Percentiles rank a stretch among this genome's conserved stretches.
Conservation (phyloP, 2,888 invertebrate species). For the Athalia rosae region DNA sequence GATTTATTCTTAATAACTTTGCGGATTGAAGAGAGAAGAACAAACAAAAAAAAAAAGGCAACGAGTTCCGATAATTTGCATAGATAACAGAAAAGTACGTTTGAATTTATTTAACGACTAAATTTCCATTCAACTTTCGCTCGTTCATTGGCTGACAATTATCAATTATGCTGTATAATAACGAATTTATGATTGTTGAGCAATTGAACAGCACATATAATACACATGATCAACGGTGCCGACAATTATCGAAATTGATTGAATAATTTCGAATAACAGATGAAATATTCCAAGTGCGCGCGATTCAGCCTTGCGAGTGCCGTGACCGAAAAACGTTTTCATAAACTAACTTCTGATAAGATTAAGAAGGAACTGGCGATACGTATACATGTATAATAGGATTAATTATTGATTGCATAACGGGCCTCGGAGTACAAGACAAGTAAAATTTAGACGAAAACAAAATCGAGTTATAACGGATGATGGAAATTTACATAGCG, state of each 20-base stretch:
- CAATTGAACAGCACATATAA: not conserved
- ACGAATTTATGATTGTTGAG: not conserved
- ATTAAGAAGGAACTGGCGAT: slow-evolving; percentile 22
- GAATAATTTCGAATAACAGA: not conserved
- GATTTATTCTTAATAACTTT: too few relatives aligned
- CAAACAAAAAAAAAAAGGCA: too few relatives aligned
- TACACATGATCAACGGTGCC: not conserved
- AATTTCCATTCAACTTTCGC: slow-evolving; percentile 4
- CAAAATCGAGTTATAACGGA: slow-evolving; percentile 14
- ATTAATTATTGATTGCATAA: slow-evolving; percentile 37
- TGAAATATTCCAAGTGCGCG: not conserved
- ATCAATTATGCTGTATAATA: not conserved
- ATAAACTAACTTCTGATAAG: slow-evolving; percentile 21
- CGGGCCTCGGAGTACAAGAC: not conserved
- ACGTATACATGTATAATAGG: not conserved
- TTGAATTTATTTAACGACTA: not conserved
- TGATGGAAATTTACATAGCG: not conserved
- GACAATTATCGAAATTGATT: not conserved
- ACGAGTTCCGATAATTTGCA: too few relatives aligned
- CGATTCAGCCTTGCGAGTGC: not conserved
- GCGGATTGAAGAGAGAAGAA: too few relatives aligned
- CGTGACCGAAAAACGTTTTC: not conserved
- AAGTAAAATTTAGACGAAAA: not conserved
- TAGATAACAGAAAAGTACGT: too few relatives aligned
- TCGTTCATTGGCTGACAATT: slow-evolving; percentile 8